Evolutionary conservation across 2,888 invertebrate species (phyloP), one percentile per base, ranked within the genome.

Genomic region (Limnephilus auricula): DNA sequence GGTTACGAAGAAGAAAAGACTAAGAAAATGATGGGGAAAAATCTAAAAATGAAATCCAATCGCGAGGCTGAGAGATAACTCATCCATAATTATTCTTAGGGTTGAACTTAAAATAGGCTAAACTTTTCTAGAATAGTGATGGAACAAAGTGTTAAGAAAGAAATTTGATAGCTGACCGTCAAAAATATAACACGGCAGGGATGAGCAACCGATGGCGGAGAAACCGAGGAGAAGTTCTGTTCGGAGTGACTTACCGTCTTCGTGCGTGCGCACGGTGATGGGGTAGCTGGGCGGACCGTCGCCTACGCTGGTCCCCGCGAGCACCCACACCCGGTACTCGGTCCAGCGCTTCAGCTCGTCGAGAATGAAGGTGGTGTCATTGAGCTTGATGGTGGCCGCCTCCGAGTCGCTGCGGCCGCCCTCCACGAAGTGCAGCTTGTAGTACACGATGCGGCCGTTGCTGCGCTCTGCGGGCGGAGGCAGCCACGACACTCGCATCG

Each of bases 251-350:
- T 98, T 99, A 99, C 99, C 99, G 97, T 99, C 99, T 98, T 99
- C 99, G 95, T 98, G 98, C 94, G 99, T 99, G 96, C 98, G 98
- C 94, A 99, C 98, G 94, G 97, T 97, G 96, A 99, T 98, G 93
- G 99, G 98, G 95, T 98, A 98, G 94, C 99, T 99, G 94, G 98
- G 97, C 93, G 98, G 99, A 93, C 99, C 99, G 95, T 99, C 99
- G 94, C 99, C 99, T 94, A 99, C 98, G 94, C 97, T 98, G 94
- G 99, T 99, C 94, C 99, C 99, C 93, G 99, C 99, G 94, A 99
- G 96, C 94, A 99, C 98, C 99, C 99, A 99, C 94, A 99, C 98
- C 95, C 98, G 97, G 97, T 99, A 99, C 95, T 98, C 98, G 92
- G 99, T 99, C 99, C 99, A 99, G 93, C 98, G 98, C 95, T 98